phyloP scores from a whole-genome alignment of 2,888 invertebrate genomes.

The Cephus sareptanus region DNA sequence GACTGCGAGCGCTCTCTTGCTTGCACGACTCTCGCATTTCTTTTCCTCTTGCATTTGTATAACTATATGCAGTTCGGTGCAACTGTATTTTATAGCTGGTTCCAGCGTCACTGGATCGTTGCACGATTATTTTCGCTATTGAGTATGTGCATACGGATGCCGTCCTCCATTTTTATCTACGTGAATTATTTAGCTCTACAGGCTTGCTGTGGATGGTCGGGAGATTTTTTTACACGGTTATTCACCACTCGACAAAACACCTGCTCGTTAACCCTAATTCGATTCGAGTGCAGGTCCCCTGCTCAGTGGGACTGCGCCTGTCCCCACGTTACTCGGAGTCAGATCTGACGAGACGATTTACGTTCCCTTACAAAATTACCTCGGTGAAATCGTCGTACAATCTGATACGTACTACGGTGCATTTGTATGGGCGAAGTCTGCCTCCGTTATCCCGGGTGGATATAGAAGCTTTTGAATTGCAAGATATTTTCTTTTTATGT shows the following conservation, averaged over 20 bases:
- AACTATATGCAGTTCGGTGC: background rate
- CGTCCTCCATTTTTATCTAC: background rate
- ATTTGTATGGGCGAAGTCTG: background rate
- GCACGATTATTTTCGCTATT: background rate
- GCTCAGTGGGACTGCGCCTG: background rate
- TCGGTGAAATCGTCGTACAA: background rate
- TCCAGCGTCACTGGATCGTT: background rate
- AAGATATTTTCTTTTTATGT: background rate
- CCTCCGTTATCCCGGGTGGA: background rate
- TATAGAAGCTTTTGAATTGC: background rate
- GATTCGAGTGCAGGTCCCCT: background rate
- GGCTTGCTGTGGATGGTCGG: background rate
- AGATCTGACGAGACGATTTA: background rate
- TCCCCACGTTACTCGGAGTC: background rate
- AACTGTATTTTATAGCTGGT: background rate
- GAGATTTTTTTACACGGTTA: constrained; percentile 5
- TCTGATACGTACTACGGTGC: background rate
- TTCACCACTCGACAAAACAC: constrained; percentile 5
- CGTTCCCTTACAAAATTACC: background rate
- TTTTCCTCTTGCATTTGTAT: background rate
- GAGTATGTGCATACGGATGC: background rate
- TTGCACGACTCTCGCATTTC: background rate
- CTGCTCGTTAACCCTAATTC: constrained; percentile 13
- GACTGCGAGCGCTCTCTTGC: background rate
- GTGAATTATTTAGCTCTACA: background rate